Base-by-base conservation (phyloP, 1,140 invertebrate genomes). In the Drosophila subobscura region DNA sequence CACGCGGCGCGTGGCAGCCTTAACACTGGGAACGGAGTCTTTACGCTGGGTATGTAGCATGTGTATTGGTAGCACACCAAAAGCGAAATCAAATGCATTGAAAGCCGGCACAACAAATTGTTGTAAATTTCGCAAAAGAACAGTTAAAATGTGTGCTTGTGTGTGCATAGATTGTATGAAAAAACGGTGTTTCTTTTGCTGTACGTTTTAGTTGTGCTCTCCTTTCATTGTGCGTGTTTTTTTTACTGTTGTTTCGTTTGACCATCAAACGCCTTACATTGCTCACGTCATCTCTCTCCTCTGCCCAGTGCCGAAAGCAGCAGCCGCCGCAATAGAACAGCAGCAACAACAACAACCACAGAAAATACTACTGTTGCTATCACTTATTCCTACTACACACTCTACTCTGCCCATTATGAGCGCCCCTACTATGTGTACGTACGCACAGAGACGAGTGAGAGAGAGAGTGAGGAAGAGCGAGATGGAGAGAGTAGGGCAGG, bases 221-320 rank as follows among this genome's bases (percentile, higher is more conserved):
- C 3, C 33, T 37, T 37, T 37, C 33, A 37, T 37, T 68, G 52
- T 55, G 64, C 61, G 65, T 66, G 50, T 72, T 64, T 54, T 67
- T 77, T 67, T 80, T 66, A 29, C 53, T 54, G 56, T 77, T 70
- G 58, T 78, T 71, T 50, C 59, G 37, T 66, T 64, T 72, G 75
- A 37, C 33, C 33, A 37, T 10, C 33, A 37, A 37, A 37, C 33
- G 33, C 33, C 33, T 37, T 12, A 77, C 58, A 58, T 70, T 46
- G 76, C 77, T 75, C 80, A 85, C 83, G 83, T 88, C 83, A 88
- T 88, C 79, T 79, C 67, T 60, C 66, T 51, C 10, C 33, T 37
- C 33, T 12, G 33, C 33, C 33, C 7, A 8, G 7, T 33, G 29
- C 7, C 29, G 10, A 37, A 4, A 12, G 33, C 33, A 59, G 46